These are phyloP conservation scores for Phrynocephalus forsythii DNA, from an alignment of 2,797 vertebrate genomes.

Conservation along the genomic window DNA sequence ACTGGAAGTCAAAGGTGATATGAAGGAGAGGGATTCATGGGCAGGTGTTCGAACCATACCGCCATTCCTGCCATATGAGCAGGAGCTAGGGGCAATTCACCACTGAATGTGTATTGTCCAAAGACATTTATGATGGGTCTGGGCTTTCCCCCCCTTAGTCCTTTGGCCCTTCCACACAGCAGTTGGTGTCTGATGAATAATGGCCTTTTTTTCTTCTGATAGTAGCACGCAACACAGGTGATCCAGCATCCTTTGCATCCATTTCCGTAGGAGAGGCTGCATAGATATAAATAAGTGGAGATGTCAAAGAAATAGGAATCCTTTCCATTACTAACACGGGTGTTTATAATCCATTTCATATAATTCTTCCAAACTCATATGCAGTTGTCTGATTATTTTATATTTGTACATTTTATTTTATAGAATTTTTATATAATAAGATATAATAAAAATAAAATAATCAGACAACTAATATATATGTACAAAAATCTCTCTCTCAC, in stretches of 20 bases:
- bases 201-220: neutral
- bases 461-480: too few relatives aligned
- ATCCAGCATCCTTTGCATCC: neutral
- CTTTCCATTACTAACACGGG: neutral
- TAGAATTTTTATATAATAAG: too few relatives aligned
- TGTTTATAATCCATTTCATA: conserved; percentile 27
- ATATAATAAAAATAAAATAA: too few relatives aligned
- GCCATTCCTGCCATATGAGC: neutral
- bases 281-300: neutral
- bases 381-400: neutral
- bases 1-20: too few relatives aligned
- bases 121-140: neutral
- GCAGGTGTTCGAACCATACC: too few relatives aligned
- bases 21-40: too few relatives aligned
- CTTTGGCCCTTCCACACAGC: neutral
- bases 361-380: neutral
- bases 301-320: neutral
- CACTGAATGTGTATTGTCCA: neutral
- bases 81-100: neutral
- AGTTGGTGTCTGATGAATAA: neutral
- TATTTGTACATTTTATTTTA: too few relatives aligned
- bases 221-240: neutral
- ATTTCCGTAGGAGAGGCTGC: neutral
- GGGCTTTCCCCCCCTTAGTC: neutral
- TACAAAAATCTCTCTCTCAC: too few relatives aligned